These are phyloP conservation scores for Crypturellus undulatus DNA, from an alignment of 2,113 vertebrate species.

Conservation along the genomic window DNA sequence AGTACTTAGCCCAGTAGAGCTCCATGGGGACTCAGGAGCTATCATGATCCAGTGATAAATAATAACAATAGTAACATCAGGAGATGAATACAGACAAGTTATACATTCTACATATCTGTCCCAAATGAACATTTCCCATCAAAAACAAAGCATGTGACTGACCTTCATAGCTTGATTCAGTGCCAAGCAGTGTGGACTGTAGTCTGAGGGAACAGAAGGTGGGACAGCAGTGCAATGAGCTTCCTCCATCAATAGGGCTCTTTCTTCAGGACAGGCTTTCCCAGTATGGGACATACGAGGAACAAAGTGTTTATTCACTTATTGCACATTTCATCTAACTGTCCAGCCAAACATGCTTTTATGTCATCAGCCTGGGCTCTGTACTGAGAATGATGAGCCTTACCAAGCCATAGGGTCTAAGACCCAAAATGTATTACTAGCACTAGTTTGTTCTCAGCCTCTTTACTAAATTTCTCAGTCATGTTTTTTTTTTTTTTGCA, in stretches of 20 bases:
- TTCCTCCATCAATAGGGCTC: background rate
- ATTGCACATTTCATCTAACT: background rate
- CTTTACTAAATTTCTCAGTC: background rate
- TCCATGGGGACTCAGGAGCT: conserved; percentile 8
- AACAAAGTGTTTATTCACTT: background rate
- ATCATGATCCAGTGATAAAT: conserved; percentile 15
- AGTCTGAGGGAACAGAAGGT: background rate
- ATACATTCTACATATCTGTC: background rate
- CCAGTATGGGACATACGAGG: background rate
- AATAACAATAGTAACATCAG: conserved; percentile 16
- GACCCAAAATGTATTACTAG: background rate
- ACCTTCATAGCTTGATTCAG: conserved; percentile 15
- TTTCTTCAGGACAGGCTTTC: background rate
- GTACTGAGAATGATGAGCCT: background rate
- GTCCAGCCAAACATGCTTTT: background rate
- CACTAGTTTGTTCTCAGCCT: background rate
- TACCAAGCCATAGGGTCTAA: background rate
- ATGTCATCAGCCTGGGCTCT: background rate
- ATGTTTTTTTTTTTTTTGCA: background rate
- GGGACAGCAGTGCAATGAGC: background rate
- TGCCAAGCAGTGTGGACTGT: background rate
- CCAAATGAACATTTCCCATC: conserved; percentile 34
- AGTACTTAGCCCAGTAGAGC: background rate
- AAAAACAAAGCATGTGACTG: background rate
- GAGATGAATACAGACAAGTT: conserved; percentile 13